phyloP scores from a whole-genome alignment of 1,140 invertebrate genomes.

The Aphis gossypii region DNA sequence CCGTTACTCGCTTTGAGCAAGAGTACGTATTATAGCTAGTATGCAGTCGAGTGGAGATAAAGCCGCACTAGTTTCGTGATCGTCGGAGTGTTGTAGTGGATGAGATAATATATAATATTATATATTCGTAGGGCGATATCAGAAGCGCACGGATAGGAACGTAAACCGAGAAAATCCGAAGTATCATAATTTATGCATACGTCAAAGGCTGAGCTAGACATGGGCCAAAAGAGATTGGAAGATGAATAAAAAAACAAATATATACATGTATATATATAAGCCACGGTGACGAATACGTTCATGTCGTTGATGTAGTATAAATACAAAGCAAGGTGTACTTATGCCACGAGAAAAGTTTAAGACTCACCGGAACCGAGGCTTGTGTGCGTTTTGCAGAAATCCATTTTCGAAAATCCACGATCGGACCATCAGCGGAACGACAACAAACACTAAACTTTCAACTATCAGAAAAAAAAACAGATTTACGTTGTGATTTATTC shows the following conservation, averaged over 20 bases:
- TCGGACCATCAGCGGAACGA: neutral
- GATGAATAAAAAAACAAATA: neutral
- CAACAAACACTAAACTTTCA: neutral
- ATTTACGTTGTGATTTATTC: neutral
- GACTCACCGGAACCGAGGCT: neutral
- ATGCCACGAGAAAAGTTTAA: neutral
- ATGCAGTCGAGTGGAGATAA: neutral
- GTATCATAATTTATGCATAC: constrained; percentile 19
- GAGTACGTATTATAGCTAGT: neutral
- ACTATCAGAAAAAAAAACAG: neutral
- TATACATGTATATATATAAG: neutral
- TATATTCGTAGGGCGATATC: neutral
- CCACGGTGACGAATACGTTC: neutral
- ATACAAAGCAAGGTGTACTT: neutral
- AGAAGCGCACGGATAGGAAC: too few relatives aligned
- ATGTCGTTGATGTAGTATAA: neutral
- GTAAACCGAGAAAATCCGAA: neutral
- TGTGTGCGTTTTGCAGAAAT: neutral
- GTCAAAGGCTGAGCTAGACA: neutral
- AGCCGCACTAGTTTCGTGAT: neutral
- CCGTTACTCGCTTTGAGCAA: neutral
- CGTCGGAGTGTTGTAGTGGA: neutral
- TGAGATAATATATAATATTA: neutral
- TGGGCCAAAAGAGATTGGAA: neutral
- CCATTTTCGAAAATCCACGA: neutral